Base-by-base conservation (phyloP, 2,888 invertebrate species). In the Luffia ferchaultella region DNA sequence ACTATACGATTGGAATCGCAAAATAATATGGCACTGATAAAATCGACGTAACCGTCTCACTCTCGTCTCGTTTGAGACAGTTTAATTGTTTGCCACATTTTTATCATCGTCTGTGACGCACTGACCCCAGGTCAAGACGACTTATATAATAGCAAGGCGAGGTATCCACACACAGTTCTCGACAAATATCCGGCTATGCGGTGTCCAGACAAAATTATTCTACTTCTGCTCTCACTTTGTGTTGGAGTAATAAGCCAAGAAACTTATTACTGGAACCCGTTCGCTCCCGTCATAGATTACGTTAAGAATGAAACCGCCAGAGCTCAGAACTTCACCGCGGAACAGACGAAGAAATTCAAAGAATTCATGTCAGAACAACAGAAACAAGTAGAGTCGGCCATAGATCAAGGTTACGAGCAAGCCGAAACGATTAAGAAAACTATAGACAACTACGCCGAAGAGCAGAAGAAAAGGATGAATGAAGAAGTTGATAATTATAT, bases 401-500 rank as follows among this genome's bases (percentile, higher is more conserved):
- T 67, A 41, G 63, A 55, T 5, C 54, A 57, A 7, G 62, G 68
- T 49, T 67, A 67, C 52, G 60, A 60, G 44, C 61, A 60, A 47
- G 65, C 66, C 0, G 53, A 66, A 0, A 64, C 64, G 30, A 61
- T 73, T 57, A 69, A 66, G 46, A 63, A 66, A 18, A 59, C 69
- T 1, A 63, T 79, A 1, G 67, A 70, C 17, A 63, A 53, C 17
- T 77, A 71, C 57, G 60, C 76, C 2, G 73, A 70, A 52, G 60
- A 63, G 19, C 70, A 76, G 50, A 68, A 74, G 41, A 63, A 61
- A 52, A 64, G 66, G 41, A 62, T 80, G 16, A 60, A 61, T 2
- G 50, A 63, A 0, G 73, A 73, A 49, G 59, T 76, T 1, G 69
- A 66, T 50, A 68, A 52, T 30, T 78, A 75, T 52, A 60, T 75